Base-by-base conservation (phyloP, 92 coral and sea anemone genomes). In the Epizoanthus fatuus region DNA sequence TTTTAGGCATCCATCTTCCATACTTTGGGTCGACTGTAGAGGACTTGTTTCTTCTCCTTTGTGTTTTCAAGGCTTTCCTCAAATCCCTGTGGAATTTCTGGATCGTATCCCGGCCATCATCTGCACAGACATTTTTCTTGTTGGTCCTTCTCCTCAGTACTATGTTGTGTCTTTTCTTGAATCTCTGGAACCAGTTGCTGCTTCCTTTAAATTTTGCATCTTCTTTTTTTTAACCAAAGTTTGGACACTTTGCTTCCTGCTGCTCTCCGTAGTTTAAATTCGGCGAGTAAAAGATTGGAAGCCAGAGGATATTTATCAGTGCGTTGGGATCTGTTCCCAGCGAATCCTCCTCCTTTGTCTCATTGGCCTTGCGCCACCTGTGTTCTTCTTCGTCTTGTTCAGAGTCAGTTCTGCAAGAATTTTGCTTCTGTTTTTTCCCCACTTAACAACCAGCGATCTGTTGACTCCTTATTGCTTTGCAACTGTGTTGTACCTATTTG, bases 251-350 rank as follows among this genome's bases (percentile, higher is more conserved):
- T 86, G 90, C 86, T 76, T 56, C 90, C 90, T 52, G 85, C 86
- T 86, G 90, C 90, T 79, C 90, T 86, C 12, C 90, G 85, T 70
- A 86, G 80, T 45, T 86, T 86, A 65, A 86, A 86, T 29, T 86
- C 90, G 29, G 86, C 75, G 47, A 86, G 53, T 32, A 86, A 57
- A 63, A 86, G 80, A 25, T 86, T 86, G 14, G 86, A 63, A 42
- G 90, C 90, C 85, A 55, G 81, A 67, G 90, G 90, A 51, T 86
- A 86, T 62, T 65, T 79, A 15, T 79, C 86, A 69, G 85, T 57
- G 51, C 40, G 15, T 22, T 22, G 25, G 25, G 90, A 68, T 86
- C 66, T 57, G 54, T 86, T 70, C 16, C 47, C 76, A 80, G 56
- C 29, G 54, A 86, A 86, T 86, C 66, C 79, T 79, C 81, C 90